Evolutionary conservation across 2,888 invertebrate genomes (phyloP).

Genomic region (Reticulitermes lucifugus): DNA sequence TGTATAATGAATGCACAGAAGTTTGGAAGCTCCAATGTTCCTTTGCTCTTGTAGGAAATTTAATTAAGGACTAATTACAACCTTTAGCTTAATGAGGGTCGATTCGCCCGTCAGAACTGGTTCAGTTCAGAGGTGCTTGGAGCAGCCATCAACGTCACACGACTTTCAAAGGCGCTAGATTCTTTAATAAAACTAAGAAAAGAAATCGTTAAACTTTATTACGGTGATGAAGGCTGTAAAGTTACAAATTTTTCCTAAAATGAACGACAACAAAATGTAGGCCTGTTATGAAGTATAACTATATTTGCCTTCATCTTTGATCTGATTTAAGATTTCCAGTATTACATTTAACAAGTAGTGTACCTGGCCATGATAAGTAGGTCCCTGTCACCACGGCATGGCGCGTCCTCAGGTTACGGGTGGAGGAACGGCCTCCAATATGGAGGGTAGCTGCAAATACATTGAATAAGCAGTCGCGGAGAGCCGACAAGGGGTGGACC

Average conservation of each 20-base stretch:
- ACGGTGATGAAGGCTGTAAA: background rate
- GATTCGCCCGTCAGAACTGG: background rate
- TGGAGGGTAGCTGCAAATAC: too few relatives aligned
- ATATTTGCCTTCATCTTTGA: too few relatives aligned
- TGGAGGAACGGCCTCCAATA: too few relatives aligned
- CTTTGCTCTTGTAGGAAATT: conserved; percentile 4
- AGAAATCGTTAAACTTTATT: background rate
- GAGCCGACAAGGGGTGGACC: too few relatives aligned
- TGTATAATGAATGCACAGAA: background rate
- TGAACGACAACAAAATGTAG: background rate
- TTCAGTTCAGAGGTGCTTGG: background rate
- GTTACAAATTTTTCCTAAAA: background rate
- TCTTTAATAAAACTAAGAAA: background rate
- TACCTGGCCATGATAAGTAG: too few relatives aligned
- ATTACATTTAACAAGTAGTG: too few relatives aligned
- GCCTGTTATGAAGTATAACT: too few relatives aligned
- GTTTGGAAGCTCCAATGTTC: background rate
- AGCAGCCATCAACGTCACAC: background rate
- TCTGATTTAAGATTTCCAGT: too few relatives aligned
- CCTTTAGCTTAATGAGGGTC: conserved; percentile 7
- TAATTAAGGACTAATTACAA: conserved; percentile 8
- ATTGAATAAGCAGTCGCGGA: too few relatives aligned
- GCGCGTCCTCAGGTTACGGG: too few relatives aligned
- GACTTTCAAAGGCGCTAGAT: background rate
- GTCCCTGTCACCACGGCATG: too few relatives aligned